phyloP scores from a whole-genome alignment of 2,113 vertebrate species.

The Alethe castanea region DNA sequence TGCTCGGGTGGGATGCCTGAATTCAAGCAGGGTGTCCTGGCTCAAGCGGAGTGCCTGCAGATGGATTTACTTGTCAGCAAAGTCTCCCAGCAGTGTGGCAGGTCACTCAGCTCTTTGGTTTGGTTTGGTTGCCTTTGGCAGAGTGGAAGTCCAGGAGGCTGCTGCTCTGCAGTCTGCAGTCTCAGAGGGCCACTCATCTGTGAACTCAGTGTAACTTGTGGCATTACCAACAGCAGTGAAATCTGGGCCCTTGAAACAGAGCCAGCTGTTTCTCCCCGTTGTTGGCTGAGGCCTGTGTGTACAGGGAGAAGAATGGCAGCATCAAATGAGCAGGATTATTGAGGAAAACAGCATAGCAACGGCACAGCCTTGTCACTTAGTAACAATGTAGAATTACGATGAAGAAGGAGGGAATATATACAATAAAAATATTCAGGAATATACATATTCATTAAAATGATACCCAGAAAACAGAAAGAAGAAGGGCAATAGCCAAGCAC shows the following conservation, averaged over 20 bases:
- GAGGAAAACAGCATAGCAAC: conserved; percentile 4
- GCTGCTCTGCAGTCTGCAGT: not conserved
- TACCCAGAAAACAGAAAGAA: not conserved
- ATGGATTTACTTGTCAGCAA: not conserved
- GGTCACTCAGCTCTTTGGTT: not conserved
- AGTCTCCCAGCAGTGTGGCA: not conserved
- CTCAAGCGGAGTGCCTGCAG: not conserved
- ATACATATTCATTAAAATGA: conserved; percentile 46
- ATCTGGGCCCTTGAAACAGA: not conserved
- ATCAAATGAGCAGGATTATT: not conserved
- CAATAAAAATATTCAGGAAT: conserved; percentile 37
- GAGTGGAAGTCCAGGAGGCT: not conserved
- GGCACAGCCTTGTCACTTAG: conserved; percentile 20
- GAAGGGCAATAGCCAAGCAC: not conserved
- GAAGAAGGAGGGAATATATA: conserved; percentile 5
- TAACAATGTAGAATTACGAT: conserved; percentile 24
- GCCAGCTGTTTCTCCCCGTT: not conserved
- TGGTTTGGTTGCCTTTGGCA: not conserved
- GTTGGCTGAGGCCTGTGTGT: not conserved
- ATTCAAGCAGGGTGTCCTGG: not conserved
- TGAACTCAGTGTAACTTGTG: not conserved
- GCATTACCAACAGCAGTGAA: not conserved
- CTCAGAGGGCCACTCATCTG: not conserved
- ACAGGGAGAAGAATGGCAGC: not conserved
- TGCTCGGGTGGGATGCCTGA: not conserved